A percentile compares a stretch with the other conserved stretches of the same genome.
These are phyloP conservation scores for Campoletis sonorensis DNA, from an alignment of 1,140 invertebrate species.

Conservation along the genomic window DNA sequence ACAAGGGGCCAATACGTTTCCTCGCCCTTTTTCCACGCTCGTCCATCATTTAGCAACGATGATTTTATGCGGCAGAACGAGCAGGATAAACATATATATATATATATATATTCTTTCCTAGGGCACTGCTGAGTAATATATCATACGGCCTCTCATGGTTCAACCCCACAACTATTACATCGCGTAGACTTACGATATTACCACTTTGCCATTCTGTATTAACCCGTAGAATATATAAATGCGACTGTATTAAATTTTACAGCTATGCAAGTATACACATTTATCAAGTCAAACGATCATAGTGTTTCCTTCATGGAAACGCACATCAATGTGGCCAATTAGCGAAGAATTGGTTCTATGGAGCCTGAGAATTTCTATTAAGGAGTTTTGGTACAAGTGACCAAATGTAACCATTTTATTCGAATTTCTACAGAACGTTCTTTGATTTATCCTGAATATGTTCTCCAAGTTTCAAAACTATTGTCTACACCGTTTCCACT, in stretches of 20 bases:
- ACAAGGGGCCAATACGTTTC: slow-evolving; percentile 48
- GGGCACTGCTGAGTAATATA: slow-evolving; percentile 58
- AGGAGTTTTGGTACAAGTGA: too few relatives aligned
- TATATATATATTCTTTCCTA: slow-evolving; percentile 11
- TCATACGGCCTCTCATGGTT: slow-evolving; percentile 48
- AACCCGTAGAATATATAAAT: not conserved
- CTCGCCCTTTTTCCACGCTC: slow-evolving; percentile 59
- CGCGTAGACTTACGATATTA: slow-evolving; percentile 37
- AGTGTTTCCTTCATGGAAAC: not conserved
- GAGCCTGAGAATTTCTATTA: too few relatives aligned
- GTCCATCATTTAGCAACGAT: slow-evolving; percentile 69
- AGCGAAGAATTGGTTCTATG: not conserved
- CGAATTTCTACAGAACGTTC: not conserved
- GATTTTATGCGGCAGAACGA: slow-evolving; percentile 66
- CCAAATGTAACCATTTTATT: too few relatives aligned
- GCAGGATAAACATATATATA: slow-evolving; percentile 43
- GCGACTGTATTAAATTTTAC: slow-evolving; percentile 18
- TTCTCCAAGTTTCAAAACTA: too few relatives aligned
- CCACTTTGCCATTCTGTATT: slow-evolving; percentile 24
- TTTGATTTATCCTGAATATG: too few relatives aligned
- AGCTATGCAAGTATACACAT: not conserved
- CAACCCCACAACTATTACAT: slow-evolving; percentile 31
- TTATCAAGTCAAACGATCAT: not conserved
- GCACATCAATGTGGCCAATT: not conserved
- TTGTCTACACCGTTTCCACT: too few relatives aligned